A percentile compares a stretch with the other conserved stretches of the same genome.
Evolutionary conservation across 30 jellyfish, hydroid and myxozoan species (phyloP).

Genomic region (Sanderia malayensis): DNA sequence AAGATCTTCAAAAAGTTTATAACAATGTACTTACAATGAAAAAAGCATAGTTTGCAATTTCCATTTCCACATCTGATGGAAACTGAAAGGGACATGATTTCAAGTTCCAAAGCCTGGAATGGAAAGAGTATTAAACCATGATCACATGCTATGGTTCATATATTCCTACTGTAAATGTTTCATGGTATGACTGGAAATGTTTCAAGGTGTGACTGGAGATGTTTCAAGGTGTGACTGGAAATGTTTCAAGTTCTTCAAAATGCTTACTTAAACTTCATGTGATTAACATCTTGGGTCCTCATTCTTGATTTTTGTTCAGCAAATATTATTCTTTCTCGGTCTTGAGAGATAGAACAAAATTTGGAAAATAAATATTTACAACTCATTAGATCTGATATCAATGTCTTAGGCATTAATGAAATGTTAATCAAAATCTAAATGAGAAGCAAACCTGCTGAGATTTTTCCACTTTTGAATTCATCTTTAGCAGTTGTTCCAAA

Average conservation of each 20-base stretch:
- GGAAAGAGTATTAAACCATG: no score
- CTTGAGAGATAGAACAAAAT: background rate
- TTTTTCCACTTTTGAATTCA: conserved; percentile 61
- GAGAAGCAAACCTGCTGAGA: conserved; percentile 23
- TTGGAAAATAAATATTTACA: no score
- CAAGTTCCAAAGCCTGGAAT: background rate
- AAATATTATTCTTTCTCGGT: background rate
- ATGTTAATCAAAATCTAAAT: no score
- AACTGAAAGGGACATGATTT: background rate
- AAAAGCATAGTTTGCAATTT: conserved; percentile 36
- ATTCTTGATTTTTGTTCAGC: background rate
- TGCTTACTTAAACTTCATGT: conserved; percentile 20
- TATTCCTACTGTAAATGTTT: no score
- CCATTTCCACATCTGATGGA: background rate
- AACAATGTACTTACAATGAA: conserved; percentile 22
- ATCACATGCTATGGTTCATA: no score
- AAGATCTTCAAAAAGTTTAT: no score
- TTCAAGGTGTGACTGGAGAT: no score
- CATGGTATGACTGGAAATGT: no score
- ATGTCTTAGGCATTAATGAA: no score
- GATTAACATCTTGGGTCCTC: conserved; percentile 3
- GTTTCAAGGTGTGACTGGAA: no score
- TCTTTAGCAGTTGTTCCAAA: conserved; percentile 26
- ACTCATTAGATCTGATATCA: no score
- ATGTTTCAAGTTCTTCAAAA: no score